phyloP scores from a whole-genome alignment of 1,140 invertebrate species.

The Brachionus sp. region DNA sequence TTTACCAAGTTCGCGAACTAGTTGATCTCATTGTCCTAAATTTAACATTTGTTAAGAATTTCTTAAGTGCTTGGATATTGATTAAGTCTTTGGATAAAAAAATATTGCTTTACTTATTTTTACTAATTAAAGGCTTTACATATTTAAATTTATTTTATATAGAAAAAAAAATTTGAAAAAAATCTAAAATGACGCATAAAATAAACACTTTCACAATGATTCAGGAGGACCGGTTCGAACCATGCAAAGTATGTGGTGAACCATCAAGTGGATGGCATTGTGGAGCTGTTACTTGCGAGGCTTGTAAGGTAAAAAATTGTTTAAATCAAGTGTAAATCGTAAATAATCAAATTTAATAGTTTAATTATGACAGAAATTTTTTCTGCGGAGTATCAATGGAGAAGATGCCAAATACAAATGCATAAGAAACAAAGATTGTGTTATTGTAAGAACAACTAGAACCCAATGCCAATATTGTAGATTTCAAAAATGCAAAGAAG shows the following conservation, averaged over 20 bases:
- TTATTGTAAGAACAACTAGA: conserved; percentile 56
- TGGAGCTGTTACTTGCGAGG: conserved; percentile 59
- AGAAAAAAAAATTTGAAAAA: not conserved
- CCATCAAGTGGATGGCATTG: conserved; percentile 59
- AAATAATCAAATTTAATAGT: not conserved
- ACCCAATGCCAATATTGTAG: conserved; percentile 88
- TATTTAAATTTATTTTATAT: not conserved
- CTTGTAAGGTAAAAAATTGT: conserved; percentile 57
- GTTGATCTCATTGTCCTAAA: not conserved
- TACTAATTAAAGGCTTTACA: not conserved
- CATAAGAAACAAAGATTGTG: conserved; percentile 53
- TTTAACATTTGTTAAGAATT: not conserved
- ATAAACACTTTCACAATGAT: not conserved
- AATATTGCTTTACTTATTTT: not conserved
- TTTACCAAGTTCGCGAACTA: not conserved
- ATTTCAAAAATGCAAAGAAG: conserved; percentile 96
- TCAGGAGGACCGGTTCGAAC: conserved; percentile 33
- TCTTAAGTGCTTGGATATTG: not conserved
- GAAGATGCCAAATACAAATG: conserved; percentile 57
- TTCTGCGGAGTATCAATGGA: conserved; percentile 55
- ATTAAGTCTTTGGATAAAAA: not conserved
- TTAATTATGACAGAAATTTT: conserved; percentile 57
- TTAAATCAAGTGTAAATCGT: not conserved
- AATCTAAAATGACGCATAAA: not conserved
- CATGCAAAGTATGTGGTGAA: conserved; percentile 59